These are phyloP conservation scores for Axis porcinus DNA, from an alignment of 2,113 vertebrate genomes.

Conservation along the genomic window DNA sequence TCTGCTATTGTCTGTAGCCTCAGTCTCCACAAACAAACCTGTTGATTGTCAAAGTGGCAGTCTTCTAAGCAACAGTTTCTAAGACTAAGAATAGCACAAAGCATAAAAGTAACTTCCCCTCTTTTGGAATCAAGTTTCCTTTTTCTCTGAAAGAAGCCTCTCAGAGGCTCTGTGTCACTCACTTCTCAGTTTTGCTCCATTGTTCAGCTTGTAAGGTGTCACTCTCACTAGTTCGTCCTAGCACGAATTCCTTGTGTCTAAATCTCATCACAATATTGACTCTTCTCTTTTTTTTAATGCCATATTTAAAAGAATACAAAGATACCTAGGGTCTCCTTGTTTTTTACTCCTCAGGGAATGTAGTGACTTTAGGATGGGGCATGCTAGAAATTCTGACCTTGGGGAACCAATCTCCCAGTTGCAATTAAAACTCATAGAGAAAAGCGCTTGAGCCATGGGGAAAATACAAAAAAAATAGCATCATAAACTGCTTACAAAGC, in stretches of 20 bases:
- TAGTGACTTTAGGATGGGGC: neutral
- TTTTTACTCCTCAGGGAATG: neutral
- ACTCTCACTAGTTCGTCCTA: neutral
- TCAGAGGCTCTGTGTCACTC: neutral
- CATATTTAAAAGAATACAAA: neutral
- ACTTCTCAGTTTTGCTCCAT: neutral
- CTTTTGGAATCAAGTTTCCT: neutral
- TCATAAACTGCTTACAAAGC: neutral
- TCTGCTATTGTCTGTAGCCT: neutral
- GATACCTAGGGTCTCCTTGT: neutral
- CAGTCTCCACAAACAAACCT: neutral
- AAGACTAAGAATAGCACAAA: neutral
- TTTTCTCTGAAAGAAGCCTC: neutral
- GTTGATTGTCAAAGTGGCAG: neutral
- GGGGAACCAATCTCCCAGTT: neutral
- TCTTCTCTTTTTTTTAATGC: neutral
- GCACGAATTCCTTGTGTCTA: neutral
- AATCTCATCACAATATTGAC: neutral
- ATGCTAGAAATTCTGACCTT: neutral
- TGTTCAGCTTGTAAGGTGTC: neutral
- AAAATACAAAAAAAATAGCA: neutral
- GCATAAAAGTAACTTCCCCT: neutral
- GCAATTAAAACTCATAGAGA: slow-evolving; percentile 30
- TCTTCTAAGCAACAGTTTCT: neutral
- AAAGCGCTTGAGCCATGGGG: neutral